Evolutionary conservation across 2,797 vertebrate species (phyloP), one percentile per base, ranked within the genome.

Genomic region (Nyctibius grandis): DNA sequence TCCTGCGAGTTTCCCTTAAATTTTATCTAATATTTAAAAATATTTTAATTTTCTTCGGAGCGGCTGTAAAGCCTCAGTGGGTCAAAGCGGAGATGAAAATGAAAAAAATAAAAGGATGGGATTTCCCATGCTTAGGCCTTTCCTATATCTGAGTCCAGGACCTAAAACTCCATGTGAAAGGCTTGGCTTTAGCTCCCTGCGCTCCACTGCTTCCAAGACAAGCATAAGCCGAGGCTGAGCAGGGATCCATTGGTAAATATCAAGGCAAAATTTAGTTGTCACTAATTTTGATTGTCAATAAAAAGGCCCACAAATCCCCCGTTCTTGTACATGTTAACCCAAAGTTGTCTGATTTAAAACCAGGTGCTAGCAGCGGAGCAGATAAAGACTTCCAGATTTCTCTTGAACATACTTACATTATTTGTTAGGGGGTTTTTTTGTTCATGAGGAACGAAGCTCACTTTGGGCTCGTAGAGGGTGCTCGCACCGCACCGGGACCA

Each of bases 221-320:
- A 89, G 57, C 5, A 1, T 8, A 57, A 50, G 36, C 18, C 6
- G 34, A 63, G 18, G 33, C 31, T 51, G 47, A 69, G n/a, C 28
- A 59, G 73, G 26, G 19, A 57, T 38, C 11, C 56, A 4, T 48
- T 34, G n/a, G 89, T 67, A 79, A 93, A 94, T 95, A 82, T 78
- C 42, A 75, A 60, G 1, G 9, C 12, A 28, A 88, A 91, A 85
- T 45, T 82, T 54, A 82, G n/a, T 86, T 82, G 69, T 76, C 74
- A 59, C 80, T 81, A 61, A 51, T 83, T 92, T 60, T 88, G 85
- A 92, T 91, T 88, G 63, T 42, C 54, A 95, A 53, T 88, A 61
- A 70, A 96, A 89, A 64, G 60, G 18, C 28, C 31, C 77, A 60
- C 64, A 83, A 78, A 88, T 89, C 54, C 33, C 51, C 23, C 31